Percentiles rank a stretch among this genome's conserved stretches.
phyloP scores from a whole-genome alignment of 2,113 vertebrate genomes.

The Eudyptes chrysolophus region DNA sequence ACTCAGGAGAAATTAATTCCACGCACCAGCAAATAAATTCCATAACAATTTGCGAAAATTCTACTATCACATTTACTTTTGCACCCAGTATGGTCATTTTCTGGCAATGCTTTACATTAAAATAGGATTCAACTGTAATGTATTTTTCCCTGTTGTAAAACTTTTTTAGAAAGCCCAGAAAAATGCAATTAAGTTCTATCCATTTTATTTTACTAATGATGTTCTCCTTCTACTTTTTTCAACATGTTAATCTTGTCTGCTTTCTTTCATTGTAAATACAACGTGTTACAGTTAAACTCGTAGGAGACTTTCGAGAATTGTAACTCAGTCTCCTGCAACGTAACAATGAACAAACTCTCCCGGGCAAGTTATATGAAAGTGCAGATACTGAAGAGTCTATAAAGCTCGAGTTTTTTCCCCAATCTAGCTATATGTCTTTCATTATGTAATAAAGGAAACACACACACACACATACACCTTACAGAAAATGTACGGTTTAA shows the following conservation, averaged over 20 bases:
- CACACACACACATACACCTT: not conserved
- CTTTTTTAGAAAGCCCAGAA: not conserved
- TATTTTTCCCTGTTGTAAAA: not conserved
- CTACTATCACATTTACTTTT: not conserved
- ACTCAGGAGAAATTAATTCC: not conserved
- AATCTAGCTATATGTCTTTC: not conserved
- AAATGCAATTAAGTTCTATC: not conserved
- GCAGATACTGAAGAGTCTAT: not conserved
- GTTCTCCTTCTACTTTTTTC: not conserved
- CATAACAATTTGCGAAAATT: not conserved
- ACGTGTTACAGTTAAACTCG: not conserved
- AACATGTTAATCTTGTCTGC: not conserved
- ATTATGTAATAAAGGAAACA: not conserved
- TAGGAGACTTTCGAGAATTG: not conserved
- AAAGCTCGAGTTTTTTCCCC: not conserved
- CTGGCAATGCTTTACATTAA: not conserved
- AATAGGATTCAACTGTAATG: not conserved
- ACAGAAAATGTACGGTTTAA: not conserved
- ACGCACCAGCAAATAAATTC: not conserved
- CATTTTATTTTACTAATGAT: not conserved
- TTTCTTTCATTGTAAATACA: not conserved
- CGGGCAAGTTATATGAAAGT: constrained; percentile 13
- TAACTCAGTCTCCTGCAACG: not conserved
- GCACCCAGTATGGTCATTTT: not conserved
- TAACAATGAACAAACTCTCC: constrained; percentile 23